Evolutionary conservation across 2,797 vertebrate genomes (phyloP), one percentile per base, ranked within the genome.

Genomic region (Notoglanidium macrostoma): DNA sequence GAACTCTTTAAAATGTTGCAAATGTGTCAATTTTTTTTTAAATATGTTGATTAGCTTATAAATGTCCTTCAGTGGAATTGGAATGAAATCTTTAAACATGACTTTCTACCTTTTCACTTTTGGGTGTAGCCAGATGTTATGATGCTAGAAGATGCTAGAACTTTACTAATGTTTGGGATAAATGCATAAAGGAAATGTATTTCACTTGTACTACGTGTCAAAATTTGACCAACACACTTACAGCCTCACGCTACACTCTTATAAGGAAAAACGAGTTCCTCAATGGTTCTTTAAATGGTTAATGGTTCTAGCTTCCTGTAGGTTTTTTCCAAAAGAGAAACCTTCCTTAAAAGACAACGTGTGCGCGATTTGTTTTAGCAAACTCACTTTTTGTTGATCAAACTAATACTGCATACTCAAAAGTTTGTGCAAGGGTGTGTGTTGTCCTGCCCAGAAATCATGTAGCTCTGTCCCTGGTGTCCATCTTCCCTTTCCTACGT

Each of bases 381-480:
- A 46, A 55, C 35, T 80, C 23, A 46, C 15, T 80, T 80, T 57
- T 61, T 73, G 12, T 65, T 85, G 23, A 88, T 89, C 44, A 88
- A 87, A 81, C 68, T 61, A 12, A 85, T 17, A 68, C 72, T n/a
- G 32, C 15, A 15, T 59, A 57, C 23, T 57, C 49, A 49, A 55
- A 65, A 78, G 4, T 29, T 26, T 12, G 14, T 26, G n/a, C 21
- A 46, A 15, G 19, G 15, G 57, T 0, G 15, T 0, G 15, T 46
- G 68, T 61, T 65, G 65, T 70, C 79, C 61, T 51, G 29, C 11
- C 82, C 29, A 35, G 70, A 86, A 79, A 87, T 72, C 32, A 17
- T 84, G 85, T 78, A 55, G 3, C 40, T 35, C 35, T 70, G 83
- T 67, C 81, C 65, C 74, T 49, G 46, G 63, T 5, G 23, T 73